These are phyloP conservation scores for Platysteira castanea DNA, from an alignment of 2,113 vertebrate species.

Conservation along the genomic window DNA sequence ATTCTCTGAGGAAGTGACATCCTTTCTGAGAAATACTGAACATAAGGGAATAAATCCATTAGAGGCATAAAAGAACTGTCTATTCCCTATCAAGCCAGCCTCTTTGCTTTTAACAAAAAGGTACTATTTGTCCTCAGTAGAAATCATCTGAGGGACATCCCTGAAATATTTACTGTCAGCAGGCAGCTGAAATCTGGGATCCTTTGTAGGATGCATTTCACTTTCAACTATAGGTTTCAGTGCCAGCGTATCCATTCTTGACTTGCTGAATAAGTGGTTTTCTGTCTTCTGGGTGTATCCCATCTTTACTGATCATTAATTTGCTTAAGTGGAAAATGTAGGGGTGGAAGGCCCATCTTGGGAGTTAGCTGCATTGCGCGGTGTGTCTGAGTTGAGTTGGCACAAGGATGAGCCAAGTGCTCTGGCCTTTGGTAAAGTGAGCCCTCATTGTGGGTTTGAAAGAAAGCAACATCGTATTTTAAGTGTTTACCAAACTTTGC, in stretches of 20 bases:
- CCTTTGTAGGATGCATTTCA: conserved; percentile 15
- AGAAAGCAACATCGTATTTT: conserved; percentile 23
- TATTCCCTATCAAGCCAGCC: background rate
- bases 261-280: conserved; percentile 56
- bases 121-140: background rate
- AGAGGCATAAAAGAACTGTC: background rate
- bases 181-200: background rate
- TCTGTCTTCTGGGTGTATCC: conserved; percentile 41
- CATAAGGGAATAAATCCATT: conserved; percentile 3
- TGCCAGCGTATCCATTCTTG: conserved; percentile 49
- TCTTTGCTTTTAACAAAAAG: background rate
- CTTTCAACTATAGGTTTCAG: conserved; percentile 31
- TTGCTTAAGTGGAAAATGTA: conserved; percentile 58
- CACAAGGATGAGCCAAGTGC: conserved; percentile 1
- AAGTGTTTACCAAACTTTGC: conserved; percentile 47
- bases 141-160: background rate
- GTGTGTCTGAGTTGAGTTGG: conserved; percentile 27
- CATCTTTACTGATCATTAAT: conserved; percentile 55
- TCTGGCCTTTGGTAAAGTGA: conserved; percentile 30
- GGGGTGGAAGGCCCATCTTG: conserved; percentile 25
- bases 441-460: conserved; percentile 50
- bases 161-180: conserved; percentile 14
- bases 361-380: background rate
- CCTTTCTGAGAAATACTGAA: conserved; percentile 14
- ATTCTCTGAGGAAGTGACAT: conserved; percentile 49